Base-by-base conservation (phyloP, 1,140 invertebrate species). In the Hycleus cichorii region DNA sequence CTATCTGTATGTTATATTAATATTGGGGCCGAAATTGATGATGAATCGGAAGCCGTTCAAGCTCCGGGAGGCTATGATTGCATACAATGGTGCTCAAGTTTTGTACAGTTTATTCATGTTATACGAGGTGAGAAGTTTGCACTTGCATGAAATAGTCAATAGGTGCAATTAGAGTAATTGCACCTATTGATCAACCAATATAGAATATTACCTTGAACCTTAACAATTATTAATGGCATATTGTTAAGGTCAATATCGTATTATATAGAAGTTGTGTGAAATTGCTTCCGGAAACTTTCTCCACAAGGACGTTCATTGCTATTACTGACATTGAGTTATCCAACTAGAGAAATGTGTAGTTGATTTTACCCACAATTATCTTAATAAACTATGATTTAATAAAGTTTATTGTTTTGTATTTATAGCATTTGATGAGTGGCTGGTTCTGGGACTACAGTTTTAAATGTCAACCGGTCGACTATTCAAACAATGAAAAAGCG, bases 381-480 rank as follows among this genome's bases (percentile, higher is more conserved):
- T 5, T 32, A 32, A 7, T 5, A 5, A 32, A 32, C 7, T 32
- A 32, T 32, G 7, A 32, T 32, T 32, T 5, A 32, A 18, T 18
- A 18, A 18, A 18, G 18, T 18, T 18, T 32, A 32, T 4, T 45
- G 38, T 5, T 46, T 61, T 68, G 61, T 65, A 69, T 70, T 81
- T 80, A 26, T 77, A 91, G 89, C 89, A 91, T 70, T 73, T 91
- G 63, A 88, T 88, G 83, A 85, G 88, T 9, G 89, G 89, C 58
- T 92, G 89, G 89, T 80, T 89, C 75, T 78, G 87, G 73, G 86
- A 90, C 67, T 97, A 96, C 78, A 95, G 89, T 74, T 89, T 90
- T 70, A 85, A 86, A 63, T 98, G 94, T 75, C 91, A 97, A 78
- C 90, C 91, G 4, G 92, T 97, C 4, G 90, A 93, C 72, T 97